Conservation (phyloP, 2,797 vertebrate genomes). For the Mormyrus proboscirostris region DNA sequence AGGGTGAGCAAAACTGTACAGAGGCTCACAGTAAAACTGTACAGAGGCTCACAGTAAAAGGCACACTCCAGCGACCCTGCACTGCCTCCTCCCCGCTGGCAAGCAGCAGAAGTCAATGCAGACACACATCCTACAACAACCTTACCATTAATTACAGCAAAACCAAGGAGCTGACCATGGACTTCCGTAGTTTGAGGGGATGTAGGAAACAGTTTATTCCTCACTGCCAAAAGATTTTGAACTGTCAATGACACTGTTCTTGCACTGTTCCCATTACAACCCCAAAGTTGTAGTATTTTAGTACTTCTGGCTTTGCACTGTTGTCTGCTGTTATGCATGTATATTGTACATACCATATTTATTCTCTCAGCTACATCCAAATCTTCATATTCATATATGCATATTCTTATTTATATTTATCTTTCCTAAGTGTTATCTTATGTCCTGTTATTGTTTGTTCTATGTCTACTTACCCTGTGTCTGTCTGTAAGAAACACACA, state of each 20-base stretch:
- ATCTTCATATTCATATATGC: neutral
- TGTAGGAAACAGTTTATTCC: neutral
- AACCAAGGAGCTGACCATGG: no score
- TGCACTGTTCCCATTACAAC: neutral
- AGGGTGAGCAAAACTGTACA: neutral
- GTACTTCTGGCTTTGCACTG: neutral
- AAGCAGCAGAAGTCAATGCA: no score
- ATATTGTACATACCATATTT: neutral
- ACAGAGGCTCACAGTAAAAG: neutral
- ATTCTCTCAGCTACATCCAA: neutral
- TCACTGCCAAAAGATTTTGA: neutral
- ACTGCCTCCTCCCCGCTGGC: neutral
- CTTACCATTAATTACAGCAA: neutral
- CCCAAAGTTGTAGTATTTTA: neutral
- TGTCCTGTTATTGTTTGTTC: neutral
- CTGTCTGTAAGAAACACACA: no score
- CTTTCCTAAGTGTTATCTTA: neutral
- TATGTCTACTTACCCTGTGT: no score
- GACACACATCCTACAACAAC: neutral
- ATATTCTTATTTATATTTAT: neutral
- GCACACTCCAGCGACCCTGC: neutral
- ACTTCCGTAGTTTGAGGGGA: neutral
- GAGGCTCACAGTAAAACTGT: neutral
- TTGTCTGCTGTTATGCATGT: neutral
- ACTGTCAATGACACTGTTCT: neutral